A percentile compares a stretch with the other conserved stretches of the same genome.
Conservation (phyloP, 1,140 invertebrate species). For the Campodea augens region DNA sequence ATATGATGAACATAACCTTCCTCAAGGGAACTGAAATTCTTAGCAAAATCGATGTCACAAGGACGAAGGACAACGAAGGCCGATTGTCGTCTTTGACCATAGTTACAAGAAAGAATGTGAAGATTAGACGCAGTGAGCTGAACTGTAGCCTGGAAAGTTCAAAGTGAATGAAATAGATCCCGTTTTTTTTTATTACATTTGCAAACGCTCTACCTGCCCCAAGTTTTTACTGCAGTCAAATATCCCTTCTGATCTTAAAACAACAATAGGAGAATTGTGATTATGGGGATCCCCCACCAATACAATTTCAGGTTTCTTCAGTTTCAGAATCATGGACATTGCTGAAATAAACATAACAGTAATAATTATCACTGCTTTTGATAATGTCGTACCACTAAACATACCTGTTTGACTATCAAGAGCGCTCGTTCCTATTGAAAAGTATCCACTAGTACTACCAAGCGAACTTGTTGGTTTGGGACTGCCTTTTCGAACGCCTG, state of each 20-base stretch:
- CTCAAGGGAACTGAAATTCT: slow-evolving; percentile 35
- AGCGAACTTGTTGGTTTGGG: slow-evolving; percentile 23
- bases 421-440: slow-evolving; percentile 26
- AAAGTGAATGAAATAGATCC: no score
- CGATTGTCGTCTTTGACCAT: slow-evolving; percentile 1
- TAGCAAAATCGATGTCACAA: slow-evolving; percentile 49
- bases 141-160: slow-evolving; percentile 42
- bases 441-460: slow-evolving; percentile 37
- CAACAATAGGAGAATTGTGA: slow-evolving; percentile 45
- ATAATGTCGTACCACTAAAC: no score
- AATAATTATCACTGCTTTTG: no score
- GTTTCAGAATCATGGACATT: slow-evolving; percentile 42
- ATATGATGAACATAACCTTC: slow-evolving; percentile 37
- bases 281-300: slow-evolving; percentile 46
- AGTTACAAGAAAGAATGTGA: slow-evolving; percentile 38
- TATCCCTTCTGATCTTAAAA: slow-evolving; percentile 49
- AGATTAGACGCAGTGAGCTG: slow-evolving; percentile 39
- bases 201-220: no score
- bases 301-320: slow-evolving; percentile 58
- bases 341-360: slow-evolving; percentile 21
- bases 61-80: slow-evolving; percentile 33
- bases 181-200: no score
- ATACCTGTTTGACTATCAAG: slow-evolving; percentile 18
- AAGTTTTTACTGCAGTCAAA: slow-evolving; percentile 49
- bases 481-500: slow-evolving; percentile 10